phyloP scores from a whole-genome alignment of 2,888 invertebrate genomes.

The Phortica okadai region DNA sequence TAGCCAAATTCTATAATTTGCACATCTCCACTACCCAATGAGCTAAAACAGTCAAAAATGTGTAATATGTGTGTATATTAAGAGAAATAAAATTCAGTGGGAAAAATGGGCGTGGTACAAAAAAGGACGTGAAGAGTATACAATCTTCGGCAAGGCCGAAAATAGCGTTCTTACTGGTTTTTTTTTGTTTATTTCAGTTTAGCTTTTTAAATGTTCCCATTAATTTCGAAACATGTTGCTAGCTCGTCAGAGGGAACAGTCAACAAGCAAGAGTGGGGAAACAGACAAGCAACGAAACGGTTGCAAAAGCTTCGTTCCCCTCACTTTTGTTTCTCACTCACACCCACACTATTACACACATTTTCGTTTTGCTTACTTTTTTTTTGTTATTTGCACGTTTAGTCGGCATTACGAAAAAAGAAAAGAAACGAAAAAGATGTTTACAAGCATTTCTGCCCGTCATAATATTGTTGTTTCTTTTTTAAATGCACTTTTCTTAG shows the following conservation, averaged over 20 bases:
- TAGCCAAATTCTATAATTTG: too few relatives aligned
- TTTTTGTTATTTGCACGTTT: neutral
- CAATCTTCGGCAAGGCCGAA: too few relatives aligned
- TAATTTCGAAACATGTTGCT: conserved; percentile 3
- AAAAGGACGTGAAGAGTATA: too few relatives aligned
- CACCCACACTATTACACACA: neutral
- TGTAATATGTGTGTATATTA: too few relatives aligned
- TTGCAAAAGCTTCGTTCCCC: neutral
- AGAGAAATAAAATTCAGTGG: too few relatives aligned
- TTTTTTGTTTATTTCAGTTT: neutral
- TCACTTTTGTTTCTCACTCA: neutral
- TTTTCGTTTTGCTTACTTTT: neutral
- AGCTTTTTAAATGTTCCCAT: neutral
- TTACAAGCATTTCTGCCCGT: neutral
- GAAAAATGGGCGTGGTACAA: too few relatives aligned
- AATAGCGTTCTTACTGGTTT: too few relatives aligned
- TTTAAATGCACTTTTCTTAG: neutral
- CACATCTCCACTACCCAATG: too few relatives aligned
- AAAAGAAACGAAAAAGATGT: neutral
- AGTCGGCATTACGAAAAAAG: neutral
- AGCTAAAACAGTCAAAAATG: too few relatives aligned
- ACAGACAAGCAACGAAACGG: neutral
- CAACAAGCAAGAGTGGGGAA: neutral
- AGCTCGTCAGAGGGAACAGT: neutral
- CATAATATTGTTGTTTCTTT: neutral